A percentile compares a stretch with the other conserved stretches of the same genome.
Conservation (phyloP, 2,888 invertebrate species). For the Pecten maximus region DNA sequence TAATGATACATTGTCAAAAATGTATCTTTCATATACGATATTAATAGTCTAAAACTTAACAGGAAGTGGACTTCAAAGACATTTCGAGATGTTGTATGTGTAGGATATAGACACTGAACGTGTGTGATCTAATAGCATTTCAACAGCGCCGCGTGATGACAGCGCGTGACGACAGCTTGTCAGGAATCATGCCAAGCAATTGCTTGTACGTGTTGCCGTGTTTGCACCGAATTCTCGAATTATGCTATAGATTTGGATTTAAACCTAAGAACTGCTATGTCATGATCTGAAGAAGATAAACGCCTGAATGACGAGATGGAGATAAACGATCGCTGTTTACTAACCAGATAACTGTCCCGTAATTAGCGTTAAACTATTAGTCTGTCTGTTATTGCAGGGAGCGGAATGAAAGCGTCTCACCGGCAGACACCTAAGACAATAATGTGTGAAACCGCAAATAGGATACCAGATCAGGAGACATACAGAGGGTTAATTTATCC, state of each 20-base stretch:
- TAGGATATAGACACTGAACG: too few species aligned
- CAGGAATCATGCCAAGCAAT: too few species aligned
- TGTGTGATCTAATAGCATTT: too few species aligned
- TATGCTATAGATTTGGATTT: not conserved
- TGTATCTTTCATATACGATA: too few species aligned
- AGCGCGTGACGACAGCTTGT: too few species aligned
- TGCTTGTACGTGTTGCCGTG: not conserved
- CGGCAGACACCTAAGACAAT: not conserved
- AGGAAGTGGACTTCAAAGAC: too few species aligned
- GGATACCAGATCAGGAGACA: not conserved
- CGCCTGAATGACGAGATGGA: not conserved
- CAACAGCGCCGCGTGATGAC: too few species aligned
- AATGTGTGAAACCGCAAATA: slow-evolving; percentile 27
- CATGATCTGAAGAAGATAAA: not conserved
- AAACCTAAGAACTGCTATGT: not conserved
- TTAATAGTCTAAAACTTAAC: too few species aligned
- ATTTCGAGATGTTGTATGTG: too few species aligned
- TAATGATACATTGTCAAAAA: too few species aligned
- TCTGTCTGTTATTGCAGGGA: not conserved
- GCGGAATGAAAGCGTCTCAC: not conserved
- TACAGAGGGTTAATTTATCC: not conserved
- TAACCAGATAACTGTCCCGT: not conserved
- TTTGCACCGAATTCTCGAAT: not conserved
- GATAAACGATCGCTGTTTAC: not conserved
- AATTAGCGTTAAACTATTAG: not conserved